Base-by-base conservation (phyloP, 2,888 invertebrate species). In the Cheilosia variabilis region DNA sequence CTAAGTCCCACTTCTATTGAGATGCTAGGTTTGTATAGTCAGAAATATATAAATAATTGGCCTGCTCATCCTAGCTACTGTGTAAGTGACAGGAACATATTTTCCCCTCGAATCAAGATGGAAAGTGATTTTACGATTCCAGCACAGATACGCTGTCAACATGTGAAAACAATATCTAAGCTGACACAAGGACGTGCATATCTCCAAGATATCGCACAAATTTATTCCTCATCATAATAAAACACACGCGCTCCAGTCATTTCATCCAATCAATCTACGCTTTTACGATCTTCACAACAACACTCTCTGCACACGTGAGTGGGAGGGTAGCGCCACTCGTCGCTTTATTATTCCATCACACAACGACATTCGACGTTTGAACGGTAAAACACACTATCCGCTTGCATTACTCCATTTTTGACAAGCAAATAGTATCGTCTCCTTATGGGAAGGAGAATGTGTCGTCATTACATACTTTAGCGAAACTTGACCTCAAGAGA, bases 181-280 rank as follows among this genome's bases (percentile, higher is more conserved):
- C 15, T 52, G 24, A 24, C 4, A 24, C 19, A 27, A 55, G 27
- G 19, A 43, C 41, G 37, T 27, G 24, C 22, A 17, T 45, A 24
- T 55, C 55, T 17, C 37, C 17, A 72, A 69, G 27, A 27, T 58
- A 57, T 63, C 53, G 27, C 58, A 63, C 55, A 58, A 79, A 75
- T 75, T 66, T 60, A 65, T 58, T 66, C 55, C 69, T 47, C 69
- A 73, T 79, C 75, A 79, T 62, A 71, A 79, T 84, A 79, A 79
- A 79, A 75, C 69, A 79, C 69, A 79, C 84, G 73, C 69, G 65
- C 55, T 66, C 22, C 53, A 69, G 75, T 66, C 79, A 75, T 79
- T 75, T 57, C 41, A 50, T 69, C 75, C 55, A 71, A 84, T 79
- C 79, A 84, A 84, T 84, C 79, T 79, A 65, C 43, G 45, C 69